A percentile compares a stretch with the other conserved stretches of the same genome.
Conservation (phyloP, 1,140 invertebrate species). For the Lepidostoma basale region DNA sequence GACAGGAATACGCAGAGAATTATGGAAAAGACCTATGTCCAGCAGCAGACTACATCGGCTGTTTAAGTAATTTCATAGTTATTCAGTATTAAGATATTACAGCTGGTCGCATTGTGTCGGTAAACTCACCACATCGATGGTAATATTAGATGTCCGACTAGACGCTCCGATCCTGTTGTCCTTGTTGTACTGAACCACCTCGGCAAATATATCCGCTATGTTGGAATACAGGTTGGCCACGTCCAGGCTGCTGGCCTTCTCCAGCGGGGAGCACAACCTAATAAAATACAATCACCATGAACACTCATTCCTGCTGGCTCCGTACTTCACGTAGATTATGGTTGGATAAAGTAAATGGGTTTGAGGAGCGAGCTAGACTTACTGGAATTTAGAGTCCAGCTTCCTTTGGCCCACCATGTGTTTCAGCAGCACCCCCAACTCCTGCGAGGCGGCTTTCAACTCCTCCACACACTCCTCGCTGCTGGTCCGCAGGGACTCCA, state of each 20-base stretch:
- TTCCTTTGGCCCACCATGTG: conserved; percentile 65
- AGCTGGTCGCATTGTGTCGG: too few species aligned
- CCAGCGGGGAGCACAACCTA: conserved; percentile 80
- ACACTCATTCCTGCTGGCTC: too few species aligned
- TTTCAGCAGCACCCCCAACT: conserved; percentile 69
- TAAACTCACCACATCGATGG: conserved; percentile 74
- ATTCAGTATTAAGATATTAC: too few species aligned
- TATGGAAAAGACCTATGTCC: too few species aligned
- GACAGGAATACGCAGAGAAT: too few species aligned
- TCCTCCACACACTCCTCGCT: conserved; percentile 66
- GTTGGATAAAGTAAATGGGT: too few species aligned
- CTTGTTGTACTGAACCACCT: conserved; percentile 93
- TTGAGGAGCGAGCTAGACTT: conserved; percentile 48
- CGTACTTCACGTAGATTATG: too few species aligned
- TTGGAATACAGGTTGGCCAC: conserved; percentile 80
- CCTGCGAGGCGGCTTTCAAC: conserved; percentile 67
- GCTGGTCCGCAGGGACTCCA: conserved; percentile 67
- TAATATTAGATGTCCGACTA: conserved; percentile 69
- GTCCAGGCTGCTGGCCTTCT: conserved; percentile 70
- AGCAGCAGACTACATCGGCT: too few species aligned
- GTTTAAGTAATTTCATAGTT: too few species aligned
- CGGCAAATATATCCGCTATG: conserved; percentile 83
- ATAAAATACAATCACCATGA: conserved; percentile 29
- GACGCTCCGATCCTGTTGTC: conserved; percentile 80
- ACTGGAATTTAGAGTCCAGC: conserved; percentile 75